phyloP scores from a whole-genome alignment of 1,140 invertebrate species.

The Drosophila ambigua region DNA sequence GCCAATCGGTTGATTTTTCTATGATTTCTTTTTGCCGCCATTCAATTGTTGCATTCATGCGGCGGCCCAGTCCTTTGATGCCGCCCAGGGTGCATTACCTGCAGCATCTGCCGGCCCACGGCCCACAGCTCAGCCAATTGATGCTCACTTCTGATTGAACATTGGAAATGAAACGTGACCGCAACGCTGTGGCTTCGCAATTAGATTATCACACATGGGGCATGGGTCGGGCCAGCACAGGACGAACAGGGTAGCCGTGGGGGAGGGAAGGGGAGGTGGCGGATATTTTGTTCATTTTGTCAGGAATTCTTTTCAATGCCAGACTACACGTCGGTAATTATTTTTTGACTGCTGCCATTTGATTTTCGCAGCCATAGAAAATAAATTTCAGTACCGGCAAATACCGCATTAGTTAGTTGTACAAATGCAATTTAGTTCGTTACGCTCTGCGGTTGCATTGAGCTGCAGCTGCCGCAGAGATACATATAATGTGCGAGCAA shows the following conservation, averaged over 20 bases:
- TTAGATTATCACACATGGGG: constrained; percentile 74
- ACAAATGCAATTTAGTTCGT: constrained; percentile 82
- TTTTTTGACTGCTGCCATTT: constrained; percentile 67
- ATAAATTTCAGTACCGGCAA: constrained; percentile 41
- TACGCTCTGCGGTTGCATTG: constrained; percentile 70
- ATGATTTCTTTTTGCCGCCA: constrained; percentile 2
- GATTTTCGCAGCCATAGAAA: constrained; percentile 52
- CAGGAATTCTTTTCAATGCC: constrained; percentile 44
- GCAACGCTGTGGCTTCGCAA: constrained; percentile 79
- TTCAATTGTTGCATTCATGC: constrained; percentile 55
- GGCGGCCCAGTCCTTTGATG: constrained; percentile 29
- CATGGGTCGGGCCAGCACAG: background rate
- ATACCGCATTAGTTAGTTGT: constrained; percentile 79
- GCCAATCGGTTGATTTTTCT: constrained; percentile 31
- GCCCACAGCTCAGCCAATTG: constrained; percentile 30
- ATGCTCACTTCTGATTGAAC: constrained; percentile 69
- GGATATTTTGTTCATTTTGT: constrained; percentile 33
- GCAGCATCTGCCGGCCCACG: no score
- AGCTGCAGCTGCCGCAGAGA: constrained; percentile 10
- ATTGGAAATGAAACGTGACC: constrained; percentile 73
- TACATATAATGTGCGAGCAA: background rate
- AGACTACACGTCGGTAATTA: constrained; percentile 59
- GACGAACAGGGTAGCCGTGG: no score
- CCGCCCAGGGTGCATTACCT: background rate
- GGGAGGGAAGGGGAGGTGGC: background rate